Evolutionary conservation across 2,113 vertebrate species (phyloP).

Genomic region (Centropus bengalensis): DNA sequence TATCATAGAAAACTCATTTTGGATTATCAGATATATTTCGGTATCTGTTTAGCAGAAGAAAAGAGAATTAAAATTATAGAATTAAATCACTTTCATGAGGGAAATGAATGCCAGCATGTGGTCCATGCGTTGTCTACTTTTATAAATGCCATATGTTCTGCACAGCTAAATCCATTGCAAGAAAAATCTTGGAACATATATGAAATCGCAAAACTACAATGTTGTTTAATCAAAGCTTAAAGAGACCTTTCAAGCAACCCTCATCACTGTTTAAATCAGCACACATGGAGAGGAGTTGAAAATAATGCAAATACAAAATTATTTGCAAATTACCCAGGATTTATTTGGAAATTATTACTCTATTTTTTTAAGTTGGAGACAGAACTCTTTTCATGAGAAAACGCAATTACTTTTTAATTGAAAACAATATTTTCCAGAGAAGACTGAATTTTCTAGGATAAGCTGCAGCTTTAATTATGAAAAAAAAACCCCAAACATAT

Average conservation of each 20-base stretch:
- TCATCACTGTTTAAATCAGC: conserved; percentile 47
- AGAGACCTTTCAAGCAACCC: conserved; percentile 48
- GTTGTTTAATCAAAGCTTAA: conserved; percentile 58
- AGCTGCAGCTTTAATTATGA: conserved; percentile 80
- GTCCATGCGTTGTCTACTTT: conserved; percentile 55
- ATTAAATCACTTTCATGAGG: conserved; percentile 64
- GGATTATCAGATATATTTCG: conserved; percentile 64
- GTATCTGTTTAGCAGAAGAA: conserved; percentile 62
- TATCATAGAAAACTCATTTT: conserved; percentile 81
- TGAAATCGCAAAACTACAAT: conserved; percentile 49
- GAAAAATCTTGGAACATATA: conserved; percentile 37
- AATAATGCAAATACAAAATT: not conserved
- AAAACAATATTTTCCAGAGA: conserved; percentile 43
- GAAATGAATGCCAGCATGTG: conserved; percentile 63
- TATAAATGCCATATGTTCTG: conserved; percentile 64
- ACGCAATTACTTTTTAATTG: conserved; percentile 48
- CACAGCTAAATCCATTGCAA: conserved; percentile 24
- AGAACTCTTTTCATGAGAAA: conserved; percentile 32
- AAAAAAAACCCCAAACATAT: not conserved
- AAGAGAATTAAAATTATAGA: conserved; percentile 67
- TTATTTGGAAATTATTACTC: conserved; percentile 45
- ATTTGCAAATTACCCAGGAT: conserved; percentile 32
- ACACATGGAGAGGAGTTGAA: conserved; percentile 20
- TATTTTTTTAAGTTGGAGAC: conserved; percentile 12
- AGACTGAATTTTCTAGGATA: conserved; percentile 78